These are phyloP conservation scores for Diadromus collaris DNA, from an alignment of 2,888 invertebrate species.

Conservation along the genomic window DNA sequence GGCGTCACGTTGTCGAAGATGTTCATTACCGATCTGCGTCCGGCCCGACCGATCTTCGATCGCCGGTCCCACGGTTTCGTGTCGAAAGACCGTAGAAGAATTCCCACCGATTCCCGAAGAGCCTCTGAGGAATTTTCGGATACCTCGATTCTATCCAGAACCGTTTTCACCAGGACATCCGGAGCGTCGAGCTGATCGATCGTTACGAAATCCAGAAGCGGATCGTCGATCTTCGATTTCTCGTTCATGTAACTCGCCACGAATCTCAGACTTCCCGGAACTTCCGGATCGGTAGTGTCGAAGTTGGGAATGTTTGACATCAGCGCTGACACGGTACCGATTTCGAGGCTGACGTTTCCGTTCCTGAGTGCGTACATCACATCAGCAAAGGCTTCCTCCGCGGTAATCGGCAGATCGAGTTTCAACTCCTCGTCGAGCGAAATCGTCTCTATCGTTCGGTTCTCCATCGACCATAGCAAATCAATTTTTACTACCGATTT, in stretches of 20 bases:
- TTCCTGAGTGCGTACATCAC: constrained; percentile 14
- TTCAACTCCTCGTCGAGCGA: background rate
- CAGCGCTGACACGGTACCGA: constrained; percentile 26
- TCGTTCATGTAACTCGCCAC: constrained; percentile 43
- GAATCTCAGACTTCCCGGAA: constrained; percentile 40
- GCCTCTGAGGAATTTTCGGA: constrained; percentile 30
- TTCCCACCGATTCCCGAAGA: constrained; percentile 39
- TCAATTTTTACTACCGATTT: background rate
- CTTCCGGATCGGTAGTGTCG: constrained; percentile 51
- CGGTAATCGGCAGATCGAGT: background rate
- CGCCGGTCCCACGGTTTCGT: background rate
- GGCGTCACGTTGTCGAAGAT: constrained; percentile 1
- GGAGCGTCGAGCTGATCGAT: constrained; percentile 23
- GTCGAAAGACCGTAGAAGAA: constrained; percentile 44
- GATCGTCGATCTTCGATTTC: constrained; percentile 21
- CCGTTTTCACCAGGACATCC: constrained; percentile 30
- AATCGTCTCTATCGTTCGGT: background rate
- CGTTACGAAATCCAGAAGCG: constrained; percentile 37
- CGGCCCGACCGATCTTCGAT: background rate
- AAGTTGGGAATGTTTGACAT: constrained; percentile 41
- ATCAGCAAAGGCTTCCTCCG: background rate
- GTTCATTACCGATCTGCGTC: background rate
- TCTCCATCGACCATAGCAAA: background rate
- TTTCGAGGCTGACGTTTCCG: constrained; percentile 4
- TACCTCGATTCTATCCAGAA: constrained; percentile 49